These are phyloP conservation scores for Lophotriccus pileatus DNA, from an alignment of 2,797 vertebrate genomes.

Conservation along the genomic window DNA sequence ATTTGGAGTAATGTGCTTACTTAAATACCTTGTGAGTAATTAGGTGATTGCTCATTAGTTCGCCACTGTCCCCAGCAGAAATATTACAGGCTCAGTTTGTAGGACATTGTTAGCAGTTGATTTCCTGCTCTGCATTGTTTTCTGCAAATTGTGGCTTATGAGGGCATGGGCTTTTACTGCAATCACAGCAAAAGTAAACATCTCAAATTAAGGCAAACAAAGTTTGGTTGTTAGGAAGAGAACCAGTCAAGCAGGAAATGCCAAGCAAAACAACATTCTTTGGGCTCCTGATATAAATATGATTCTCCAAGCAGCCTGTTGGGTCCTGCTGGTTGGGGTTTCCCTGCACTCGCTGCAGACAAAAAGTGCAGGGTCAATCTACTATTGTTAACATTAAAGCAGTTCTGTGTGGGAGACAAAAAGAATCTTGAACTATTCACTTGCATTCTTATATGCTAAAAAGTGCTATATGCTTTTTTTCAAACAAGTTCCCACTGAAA, in stretches of 20 bases:
- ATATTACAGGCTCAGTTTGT: background rate
- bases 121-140: constrained; percentile 37
- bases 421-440: background rate
- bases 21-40: constrained; percentile 3
- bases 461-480: background rate
- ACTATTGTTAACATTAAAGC: background rate
- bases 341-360: background rate
- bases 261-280: constrained; percentile 43
- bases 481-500: background rate
- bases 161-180: constrained; percentile 5
- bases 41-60: background rate
- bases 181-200: constrained; percentile 47
- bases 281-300: background rate
- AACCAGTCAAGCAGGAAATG: constrained; percentile 53
- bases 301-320: background rate
- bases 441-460: background rate
- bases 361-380: background rate
- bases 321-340: background rate
- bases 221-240: constrained; percentile 19
- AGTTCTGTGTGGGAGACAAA: background rate
- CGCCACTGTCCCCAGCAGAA: constrained; percentile 15
- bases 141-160: constrained; percentile 23
- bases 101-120: background rate
- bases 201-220: constrained; percentile 28
- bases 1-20: background rate